Evolutionary conservation across 2,797 vertebrate species (phyloP).

Genomic region (Pogoniulus pusillus): DNA sequence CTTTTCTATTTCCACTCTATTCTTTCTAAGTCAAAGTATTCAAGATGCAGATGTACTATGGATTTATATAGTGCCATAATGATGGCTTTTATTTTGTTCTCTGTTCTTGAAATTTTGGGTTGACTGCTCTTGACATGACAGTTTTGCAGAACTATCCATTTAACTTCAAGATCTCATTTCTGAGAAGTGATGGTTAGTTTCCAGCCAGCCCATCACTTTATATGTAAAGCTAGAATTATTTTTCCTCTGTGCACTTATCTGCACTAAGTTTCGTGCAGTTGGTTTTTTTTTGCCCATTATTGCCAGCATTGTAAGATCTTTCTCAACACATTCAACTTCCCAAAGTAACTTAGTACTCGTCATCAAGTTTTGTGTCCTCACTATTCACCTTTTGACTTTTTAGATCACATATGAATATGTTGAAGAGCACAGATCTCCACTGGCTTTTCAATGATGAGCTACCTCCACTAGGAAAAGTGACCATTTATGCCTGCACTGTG

Average conservation of each 20-base stretch:
- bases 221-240: not conserved
- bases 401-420: not conserved
- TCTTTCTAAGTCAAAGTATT: not conserved
- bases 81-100: constrained; percentile 18
- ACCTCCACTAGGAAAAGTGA: not conserved
- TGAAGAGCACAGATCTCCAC: not conserved
- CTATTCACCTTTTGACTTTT: not conserved
- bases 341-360: not conserved
- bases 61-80: not conserved
- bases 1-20: not conserved
- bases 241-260: not conserved
- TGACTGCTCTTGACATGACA: not conserved
- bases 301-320: not conserved
- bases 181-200: constrained; percentile 29
- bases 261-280: not conserved
- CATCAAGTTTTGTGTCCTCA: not conserved
- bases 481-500: not conserved
- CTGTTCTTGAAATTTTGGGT: constrained; percentile 42
- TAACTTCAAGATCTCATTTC: constrained; percentile 38
- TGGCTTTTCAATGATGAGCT: not conserved
- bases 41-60: not conserved
- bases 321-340: not conserved
- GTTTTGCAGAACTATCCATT: constrained; percentile 34
- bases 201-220: constrained; percentile 6
- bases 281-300: not conserved